These are phyloP conservation scores for Redunca redunca DNA, from an alignment of 2,113 vertebrate genomes.

Conservation along the genomic window DNA sequence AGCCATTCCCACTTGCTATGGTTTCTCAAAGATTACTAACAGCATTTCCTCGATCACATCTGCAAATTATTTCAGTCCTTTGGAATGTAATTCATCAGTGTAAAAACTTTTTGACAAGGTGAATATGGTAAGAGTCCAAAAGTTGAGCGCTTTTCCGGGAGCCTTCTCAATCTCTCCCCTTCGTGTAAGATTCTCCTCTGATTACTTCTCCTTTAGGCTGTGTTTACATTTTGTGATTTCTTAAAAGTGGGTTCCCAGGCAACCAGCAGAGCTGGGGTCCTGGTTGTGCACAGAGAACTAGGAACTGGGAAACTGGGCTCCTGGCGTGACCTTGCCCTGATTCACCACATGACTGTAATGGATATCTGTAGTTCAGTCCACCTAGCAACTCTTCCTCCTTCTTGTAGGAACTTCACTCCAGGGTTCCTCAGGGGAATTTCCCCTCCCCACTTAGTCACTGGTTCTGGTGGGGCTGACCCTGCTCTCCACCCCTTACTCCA, in stretches of 20 bases:
- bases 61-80: conserved; percentile 30
- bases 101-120: conserved; percentile 2
- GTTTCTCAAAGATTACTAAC: not conserved
- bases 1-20: not conserved
- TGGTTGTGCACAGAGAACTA: not conserved
- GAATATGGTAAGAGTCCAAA: not conserved
- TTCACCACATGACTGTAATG: not conserved
- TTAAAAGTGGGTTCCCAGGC: conserved; percentile 39
- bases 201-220: not conserved
- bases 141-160: not conserved
- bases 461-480: not conserved
- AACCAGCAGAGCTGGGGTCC: not conserved
- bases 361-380: not conserved
- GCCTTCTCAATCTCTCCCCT: not conserved
- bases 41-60: not conserved
- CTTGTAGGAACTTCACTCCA: not conserved
- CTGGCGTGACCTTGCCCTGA: not conserved
- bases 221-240: conserved; percentile 41
- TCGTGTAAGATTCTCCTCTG: not conserved
- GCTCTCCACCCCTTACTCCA: too few species aligned
- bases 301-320: not conserved
- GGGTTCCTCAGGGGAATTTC: not conserved
- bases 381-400: not conserved
- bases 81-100: conserved; percentile 9
- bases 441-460: not conserved